These are phyloP conservation scores for Iphiclides podalirius DNA, from an alignment of 2,888 invertebrate genomes.

Conservation along the genomic window DNA sequence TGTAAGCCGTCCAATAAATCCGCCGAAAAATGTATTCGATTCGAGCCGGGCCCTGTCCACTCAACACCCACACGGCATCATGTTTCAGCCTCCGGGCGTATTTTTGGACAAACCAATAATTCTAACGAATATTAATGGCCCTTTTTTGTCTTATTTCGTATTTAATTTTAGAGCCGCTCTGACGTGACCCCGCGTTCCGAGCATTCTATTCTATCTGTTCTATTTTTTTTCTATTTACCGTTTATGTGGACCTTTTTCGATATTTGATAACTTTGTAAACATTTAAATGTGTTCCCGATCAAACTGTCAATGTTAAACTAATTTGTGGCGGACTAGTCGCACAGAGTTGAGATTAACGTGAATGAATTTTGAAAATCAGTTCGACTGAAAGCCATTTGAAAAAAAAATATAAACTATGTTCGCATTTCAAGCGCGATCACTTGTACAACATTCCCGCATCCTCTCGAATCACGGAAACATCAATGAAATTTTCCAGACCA, in stretches of 20 bases:
- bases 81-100: constrained; percentile 74
- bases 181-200: constrained; percentile 41
- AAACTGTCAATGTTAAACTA: no score
- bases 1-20: constrained; percentile 44
- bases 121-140: constrained; percentile 78
- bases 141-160: constrained; percentile 58
- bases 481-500: constrained; percentile 27
- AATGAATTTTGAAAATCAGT: no score
- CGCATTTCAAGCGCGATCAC: no score
- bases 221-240: neutral
- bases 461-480: constrained; percentile 1
- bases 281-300: no score
- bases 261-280: no score
- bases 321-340: no score
- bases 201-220: constrained; percentile 32
- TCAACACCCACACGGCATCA: constrained; percentile 68
- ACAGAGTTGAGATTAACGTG: no score
- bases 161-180: constrained; percentile 53
- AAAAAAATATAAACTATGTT: no score
- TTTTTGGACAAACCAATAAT: constrained; percentile 79
- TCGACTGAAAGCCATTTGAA: no score
- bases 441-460: no score
- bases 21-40: constrained; percentile 48
- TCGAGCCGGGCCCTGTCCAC: constrained; percentile 52
- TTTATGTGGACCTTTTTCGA: neutral